Conservation (phyloP, 2,113 vertebrate species). For the Colossoma macropomum region DNA sequence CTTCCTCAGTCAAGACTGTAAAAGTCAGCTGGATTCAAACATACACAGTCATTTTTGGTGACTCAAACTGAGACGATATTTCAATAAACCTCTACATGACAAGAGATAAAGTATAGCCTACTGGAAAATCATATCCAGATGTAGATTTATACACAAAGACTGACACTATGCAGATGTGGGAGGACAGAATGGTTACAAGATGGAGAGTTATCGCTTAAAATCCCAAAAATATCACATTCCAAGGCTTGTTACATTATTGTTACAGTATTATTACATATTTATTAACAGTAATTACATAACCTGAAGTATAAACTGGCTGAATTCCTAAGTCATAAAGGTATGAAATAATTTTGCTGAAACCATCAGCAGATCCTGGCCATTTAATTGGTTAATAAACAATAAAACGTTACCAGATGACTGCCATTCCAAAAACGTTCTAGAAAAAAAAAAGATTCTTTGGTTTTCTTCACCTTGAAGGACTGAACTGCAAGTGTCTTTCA, state of each 20-base stretch:
- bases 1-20: slow-evolving; percentile 25
- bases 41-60: slow-evolving; percentile 18
- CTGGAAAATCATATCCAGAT: slow-evolving; percentile 15
- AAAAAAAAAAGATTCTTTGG: not conserved
- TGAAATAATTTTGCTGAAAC: too few species aligned
- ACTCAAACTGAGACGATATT: slow-evolving; percentile 32
- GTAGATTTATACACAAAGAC: not conserved
- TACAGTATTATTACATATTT: too few species aligned
- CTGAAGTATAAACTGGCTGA: too few species aligned
- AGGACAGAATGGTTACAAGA: too few species aligned
- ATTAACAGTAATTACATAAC: too few species aligned
- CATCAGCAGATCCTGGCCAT: not conserved
- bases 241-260: too few species aligned
- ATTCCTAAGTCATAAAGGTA: too few species aligned
- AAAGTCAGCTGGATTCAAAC: slow-evolving; percentile 38
- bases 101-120: slow-evolving; percentile 28
- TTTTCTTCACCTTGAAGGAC: not conserved
- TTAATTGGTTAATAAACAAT: too few species aligned
- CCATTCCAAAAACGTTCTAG: not conserved
- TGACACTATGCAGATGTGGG: not conserved
- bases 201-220: too few species aligned
- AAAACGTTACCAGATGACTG: not conserved
- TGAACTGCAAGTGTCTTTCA: not conserved
- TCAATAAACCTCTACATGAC: slow-evolving; percentile 32
- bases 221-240: too few species aligned